A percentile compares a stretch with the other conserved stretches of the same genome.
Conservation (phyloP, 2,888 invertebrate species). For the Drosophila cognata region DNA sequence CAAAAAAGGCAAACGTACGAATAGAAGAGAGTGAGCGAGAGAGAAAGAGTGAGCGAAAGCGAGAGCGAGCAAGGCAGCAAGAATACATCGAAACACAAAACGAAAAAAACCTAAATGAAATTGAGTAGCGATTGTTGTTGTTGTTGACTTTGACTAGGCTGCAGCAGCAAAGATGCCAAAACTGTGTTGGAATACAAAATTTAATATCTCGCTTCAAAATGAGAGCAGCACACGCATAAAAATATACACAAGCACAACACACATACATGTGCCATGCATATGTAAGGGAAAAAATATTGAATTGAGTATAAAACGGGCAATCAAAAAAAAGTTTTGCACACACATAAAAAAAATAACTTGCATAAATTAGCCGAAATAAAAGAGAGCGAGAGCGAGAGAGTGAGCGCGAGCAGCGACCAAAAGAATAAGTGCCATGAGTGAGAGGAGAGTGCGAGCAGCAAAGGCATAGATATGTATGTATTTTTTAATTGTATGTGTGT, state of each 20-base stretch:
- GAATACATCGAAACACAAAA: constrained; percentile 28
- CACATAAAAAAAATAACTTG: constrained; percentile 43
- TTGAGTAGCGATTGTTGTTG: constrained; percentile 31
- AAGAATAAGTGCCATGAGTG: constrained; percentile 38
- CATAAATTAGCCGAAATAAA: constrained; percentile 64
- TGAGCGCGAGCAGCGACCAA: constrained; percentile 24
- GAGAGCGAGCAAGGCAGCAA: constrained; percentile 44
- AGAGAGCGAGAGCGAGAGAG: constrained; percentile 38
- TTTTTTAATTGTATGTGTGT: constrained; percentile 16
- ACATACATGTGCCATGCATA: constrained; percentile 8
- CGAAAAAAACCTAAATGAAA: constrained; percentile 53
- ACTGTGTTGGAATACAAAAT: constrained; percentile 38
- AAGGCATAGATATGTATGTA: constrained; percentile 35
- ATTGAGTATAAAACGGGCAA: constrained; percentile 55
- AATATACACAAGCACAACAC: constrained; percentile 16
- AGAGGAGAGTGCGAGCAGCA: constrained; percentile 35
- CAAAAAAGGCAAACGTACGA: constrained; percentile 68
- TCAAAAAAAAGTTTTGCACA: constrained; percentile 63
- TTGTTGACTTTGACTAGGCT: constrained; percentile 49
- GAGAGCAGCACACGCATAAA: constrained; percentile 41
- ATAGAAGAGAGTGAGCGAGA: constrained; percentile 51
- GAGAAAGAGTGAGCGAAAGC: constrained; percentile 30
- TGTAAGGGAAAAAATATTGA: constrained; percentile 48
- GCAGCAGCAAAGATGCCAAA: constrained; percentile 43
- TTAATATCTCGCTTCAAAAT: constrained; percentile 45